These are phyloP conservation scores for Eutrigla gurnardus DNA, from an alignment of 2,797 vertebrate genomes.

Conservation along the genomic window DNA sequence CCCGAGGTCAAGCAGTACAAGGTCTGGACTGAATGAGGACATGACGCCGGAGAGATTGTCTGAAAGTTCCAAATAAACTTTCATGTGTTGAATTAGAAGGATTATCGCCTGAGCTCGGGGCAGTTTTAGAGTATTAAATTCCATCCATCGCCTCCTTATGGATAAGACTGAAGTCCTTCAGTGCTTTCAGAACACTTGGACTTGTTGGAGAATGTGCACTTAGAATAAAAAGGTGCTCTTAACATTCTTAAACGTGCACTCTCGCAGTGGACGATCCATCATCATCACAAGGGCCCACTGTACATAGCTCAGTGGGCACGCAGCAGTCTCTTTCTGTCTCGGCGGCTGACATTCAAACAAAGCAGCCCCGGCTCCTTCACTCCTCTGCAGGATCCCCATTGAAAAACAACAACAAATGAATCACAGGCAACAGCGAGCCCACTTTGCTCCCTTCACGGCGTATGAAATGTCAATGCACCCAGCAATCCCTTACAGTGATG, in stretches of 20 bases:
- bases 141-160: constrained; percentile 34
- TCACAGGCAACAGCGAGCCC: constrained; percentile 72
- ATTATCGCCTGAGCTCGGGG: constrained; percentile 30
- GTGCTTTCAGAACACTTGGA: constrained; percentile 26
- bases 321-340: constrained; percentile 71
- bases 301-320: constrained; percentile 72
- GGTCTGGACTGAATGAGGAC: constrained; percentile 21
- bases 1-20: constrained; percentile 8
- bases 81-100: constrained; percentile 21
- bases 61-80: constrained; percentile 32
- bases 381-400: constrained; percentile 71
- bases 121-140: constrained; percentile 28
- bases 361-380: constrained; percentile 70
- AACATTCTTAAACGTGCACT: constrained; percentile 71
- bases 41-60: background rate
- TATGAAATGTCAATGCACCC: constrained; percentile 78
- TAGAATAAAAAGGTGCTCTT: constrained; percentile 68
- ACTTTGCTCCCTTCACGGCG: constrained; percentile 72
- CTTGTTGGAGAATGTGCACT: constrained; percentile 60
- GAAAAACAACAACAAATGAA: constrained; percentile 80
- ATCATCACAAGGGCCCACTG: constrained; percentile 66
- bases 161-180: constrained; percentile 33
- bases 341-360: constrained; percentile 77
- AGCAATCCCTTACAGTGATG: constrained; percentile 74
- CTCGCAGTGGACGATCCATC: constrained; percentile 72